phyloP scores from a whole-genome alignment of 30 jellyfish, hydroid and myxozoan species.

The Clytia hemisphaerica region DNA sequence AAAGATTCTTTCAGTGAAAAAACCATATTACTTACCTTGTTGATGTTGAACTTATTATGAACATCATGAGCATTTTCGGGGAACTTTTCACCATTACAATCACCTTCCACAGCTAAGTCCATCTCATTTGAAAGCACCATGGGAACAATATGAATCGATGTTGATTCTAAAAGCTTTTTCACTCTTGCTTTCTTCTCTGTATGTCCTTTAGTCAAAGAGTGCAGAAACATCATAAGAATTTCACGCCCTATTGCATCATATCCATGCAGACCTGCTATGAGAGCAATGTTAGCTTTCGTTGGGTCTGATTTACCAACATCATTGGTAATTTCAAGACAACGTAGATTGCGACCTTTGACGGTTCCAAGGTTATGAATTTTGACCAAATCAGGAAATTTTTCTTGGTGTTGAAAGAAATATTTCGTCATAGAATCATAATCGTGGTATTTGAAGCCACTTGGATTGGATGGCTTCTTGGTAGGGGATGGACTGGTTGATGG shows the following conservation, averaged over 20 bases:
- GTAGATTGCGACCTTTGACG: constrained; percentile 32
- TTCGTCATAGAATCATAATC: constrained; percentile 46
- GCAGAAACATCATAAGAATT: constrained; percentile 69
- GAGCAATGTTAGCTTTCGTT: constrained; percentile 55
- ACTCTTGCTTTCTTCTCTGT: constrained; percentile 46
- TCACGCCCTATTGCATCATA: constrained; percentile 87
- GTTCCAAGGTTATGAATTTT: constrained; percentile 40
- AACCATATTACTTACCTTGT: too few relatives aligned
- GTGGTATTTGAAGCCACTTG: constrained; percentile 61
- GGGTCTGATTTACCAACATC: constrained; percentile 31
- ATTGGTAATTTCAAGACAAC: constrained; percentile 51
- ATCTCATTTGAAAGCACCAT: constrained; percentile 80
- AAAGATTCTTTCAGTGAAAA: too few relatives aligned
- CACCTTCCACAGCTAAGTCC: constrained; percentile 69
- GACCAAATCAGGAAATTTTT: constrained; percentile 61
- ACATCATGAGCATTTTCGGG: constrained; percentile 43
- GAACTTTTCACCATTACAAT: constrained; percentile 70
- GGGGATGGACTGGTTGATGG: constrained; percentile 10
- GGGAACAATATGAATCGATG: constrained; percentile 54
- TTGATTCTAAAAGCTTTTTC: constrained; percentile 34
- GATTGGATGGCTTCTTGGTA: not conserved
- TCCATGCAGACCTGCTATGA: constrained; percentile 77
- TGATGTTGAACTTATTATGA: constrained; percentile 41
- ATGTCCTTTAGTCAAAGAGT: constrained; percentile 56
- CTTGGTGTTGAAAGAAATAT: constrained; percentile 65